phyloP scores from a whole-genome alignment of 64 coral and sea anemone genomes.

The Actinia equina region DNA sequence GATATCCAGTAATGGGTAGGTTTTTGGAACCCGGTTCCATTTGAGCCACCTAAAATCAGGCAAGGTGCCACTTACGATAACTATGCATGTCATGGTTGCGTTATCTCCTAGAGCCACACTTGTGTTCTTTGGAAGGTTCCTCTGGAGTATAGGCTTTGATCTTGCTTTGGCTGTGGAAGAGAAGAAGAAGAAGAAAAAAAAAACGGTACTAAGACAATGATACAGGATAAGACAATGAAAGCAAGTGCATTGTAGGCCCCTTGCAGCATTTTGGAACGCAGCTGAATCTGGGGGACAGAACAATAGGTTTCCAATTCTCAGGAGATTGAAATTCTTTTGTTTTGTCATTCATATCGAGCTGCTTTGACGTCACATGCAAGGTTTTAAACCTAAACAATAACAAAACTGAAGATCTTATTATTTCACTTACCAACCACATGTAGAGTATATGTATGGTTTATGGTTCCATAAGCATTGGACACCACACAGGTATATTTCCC shows the following conservation, averaged over 20 bases:
- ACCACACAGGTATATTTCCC: slow-evolving; percentile 65
- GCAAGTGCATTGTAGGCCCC: no score
- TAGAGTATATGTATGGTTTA: slow-evolving; percentile 57
- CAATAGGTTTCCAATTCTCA: no score
- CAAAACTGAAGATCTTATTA: no score
- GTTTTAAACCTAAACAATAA: no score
- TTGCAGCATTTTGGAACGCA: no score
- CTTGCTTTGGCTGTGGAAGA: slow-evolving; percentile 60
- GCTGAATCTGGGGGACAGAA: no score
- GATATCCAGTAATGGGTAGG: slow-evolving; percentile 27
- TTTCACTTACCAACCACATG: slow-evolving; percentile 42
- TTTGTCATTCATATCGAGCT: no score
- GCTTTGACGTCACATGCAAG: no score
- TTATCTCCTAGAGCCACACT: slow-evolving; percentile 58
- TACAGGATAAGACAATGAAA: no score
- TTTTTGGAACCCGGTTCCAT: slow-evolving; percentile 58
- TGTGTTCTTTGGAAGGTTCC: slow-evolving; percentile 69
- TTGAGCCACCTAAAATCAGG: slow-evolving; percentile 96
- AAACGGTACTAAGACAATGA: no score
- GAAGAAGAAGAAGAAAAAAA: neutral
- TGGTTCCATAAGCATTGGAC: slow-evolving; percentile 45
- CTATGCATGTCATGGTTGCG: slow-evolving; percentile 65
- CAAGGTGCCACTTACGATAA: slow-evolving; percentile 80
- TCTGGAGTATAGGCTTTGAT: slow-evolving; percentile 64
- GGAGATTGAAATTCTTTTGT: no score